Conservation (phyloP, 2,797 vertebrate genomes). For the Pangasius sanitwongsei region DNA sequence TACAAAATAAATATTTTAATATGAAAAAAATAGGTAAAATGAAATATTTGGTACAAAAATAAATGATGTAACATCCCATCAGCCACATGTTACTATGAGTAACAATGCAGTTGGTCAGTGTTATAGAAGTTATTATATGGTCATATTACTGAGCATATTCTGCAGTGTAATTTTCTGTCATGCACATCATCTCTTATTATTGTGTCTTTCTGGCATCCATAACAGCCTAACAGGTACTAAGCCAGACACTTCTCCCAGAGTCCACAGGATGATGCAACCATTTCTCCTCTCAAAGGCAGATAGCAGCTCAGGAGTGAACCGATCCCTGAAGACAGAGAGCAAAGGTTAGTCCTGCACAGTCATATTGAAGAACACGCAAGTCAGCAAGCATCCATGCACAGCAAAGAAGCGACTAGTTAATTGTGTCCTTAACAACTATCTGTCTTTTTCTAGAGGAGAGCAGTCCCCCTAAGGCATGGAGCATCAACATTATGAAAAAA, state of each 20-base stretch:
- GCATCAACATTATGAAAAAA: conserved; percentile 95
- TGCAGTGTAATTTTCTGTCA: conserved; percentile 9
- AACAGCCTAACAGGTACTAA: conserved; percentile 84
- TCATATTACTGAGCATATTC: background rate
- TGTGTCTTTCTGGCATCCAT: conserved; percentile 35
- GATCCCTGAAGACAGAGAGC: conserved; percentile 77
- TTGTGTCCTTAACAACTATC: background rate
- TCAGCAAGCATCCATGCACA: background rate
- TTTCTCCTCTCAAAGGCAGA: conserved; percentile 83
- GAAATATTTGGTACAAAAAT: background rate
- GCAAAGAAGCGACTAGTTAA: background rate
- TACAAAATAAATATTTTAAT: background rate
- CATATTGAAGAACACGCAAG: background rate
- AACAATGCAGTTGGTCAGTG: background rate
- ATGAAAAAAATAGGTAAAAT: background rate
- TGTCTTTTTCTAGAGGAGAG: conserved; percentile 77
- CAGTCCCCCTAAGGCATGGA: conserved; percentile 82
- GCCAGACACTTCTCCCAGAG: conserved; percentile 85
- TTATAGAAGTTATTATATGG: background rate
- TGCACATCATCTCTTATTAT: background rate
- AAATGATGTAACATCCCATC: background rate
- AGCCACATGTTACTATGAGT: background rate
- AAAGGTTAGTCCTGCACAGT: conserved; percentile 63
- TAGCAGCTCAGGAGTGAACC: conserved; percentile 68
- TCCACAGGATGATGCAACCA: conserved; percentile 84